phyloP scores from a whole-genome alignment of 2,888 invertebrate genomes.

The Notodonta ziczac region DNA sequence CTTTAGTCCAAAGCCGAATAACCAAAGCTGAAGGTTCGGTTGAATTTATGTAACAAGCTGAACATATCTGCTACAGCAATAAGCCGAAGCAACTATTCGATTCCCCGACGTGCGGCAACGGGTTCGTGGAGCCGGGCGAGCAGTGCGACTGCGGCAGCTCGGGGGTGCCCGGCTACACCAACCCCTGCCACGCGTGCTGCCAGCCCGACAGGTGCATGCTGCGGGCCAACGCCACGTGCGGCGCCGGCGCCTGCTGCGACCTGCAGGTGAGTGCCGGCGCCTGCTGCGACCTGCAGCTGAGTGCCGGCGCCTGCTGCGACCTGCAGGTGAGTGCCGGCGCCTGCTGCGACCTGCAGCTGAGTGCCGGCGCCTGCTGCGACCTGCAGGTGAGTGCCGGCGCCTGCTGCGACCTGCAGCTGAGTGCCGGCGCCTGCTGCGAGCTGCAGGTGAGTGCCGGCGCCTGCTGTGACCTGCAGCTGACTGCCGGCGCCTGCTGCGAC shows the following conservation, averaged over 20 bases:
- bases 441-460: too few species aligned
- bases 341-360: slow-evolving; percentile 91
- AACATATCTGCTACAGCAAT: slow-evolving; percentile 82
- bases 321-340: too few species aligned
- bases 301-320: not conserved
- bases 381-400: too few species aligned
- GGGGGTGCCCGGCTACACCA: slow-evolving; percentile 83
- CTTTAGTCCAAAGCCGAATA: too few species aligned
- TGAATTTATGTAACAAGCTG: too few species aligned
- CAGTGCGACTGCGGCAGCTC: slow-evolving; percentile 97
- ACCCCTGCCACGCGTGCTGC: slow-evolving; percentile 90
- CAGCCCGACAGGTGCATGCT: slow-evolving; percentile 95
- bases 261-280: slow-evolving; percentile 57
- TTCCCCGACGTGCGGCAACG: slow-evolving; percentile 96
- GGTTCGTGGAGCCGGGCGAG: slow-evolving; percentile 97
- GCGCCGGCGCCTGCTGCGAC: slow-evolving; percentile 97
- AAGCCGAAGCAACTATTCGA: slow-evolving; percentile 92
- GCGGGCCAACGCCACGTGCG: slow-evolving; percentile 94
- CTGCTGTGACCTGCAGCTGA: not conserved
- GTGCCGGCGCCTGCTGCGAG: too few species aligned
- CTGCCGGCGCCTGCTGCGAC: slow-evolving; percentile 89
- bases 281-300: slow-evolving; percentile 81
- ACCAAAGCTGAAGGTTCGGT: too few species aligned
- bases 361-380: too few species aligned
- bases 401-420: too few species aligned